Evolutionary conservation across 2,113 vertebrate genomes (phyloP).

Genomic region (Oxyruncus cristatus): DNA sequence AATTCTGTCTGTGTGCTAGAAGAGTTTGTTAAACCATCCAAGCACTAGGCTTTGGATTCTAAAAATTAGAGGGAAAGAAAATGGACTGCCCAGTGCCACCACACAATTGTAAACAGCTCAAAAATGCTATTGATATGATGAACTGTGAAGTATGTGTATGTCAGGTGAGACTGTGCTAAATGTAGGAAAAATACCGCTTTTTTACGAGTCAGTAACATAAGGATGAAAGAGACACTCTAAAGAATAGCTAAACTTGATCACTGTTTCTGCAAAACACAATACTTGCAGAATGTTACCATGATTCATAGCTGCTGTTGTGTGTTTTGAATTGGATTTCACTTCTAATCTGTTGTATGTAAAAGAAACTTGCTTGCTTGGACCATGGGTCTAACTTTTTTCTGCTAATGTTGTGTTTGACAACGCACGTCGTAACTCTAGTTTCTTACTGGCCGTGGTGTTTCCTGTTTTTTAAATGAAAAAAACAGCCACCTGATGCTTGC

Average conservation of each 20-base stretch:
- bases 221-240: not conserved
- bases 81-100: rapidly evolving
- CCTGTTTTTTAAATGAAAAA: not conserved
- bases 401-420: not conserved
- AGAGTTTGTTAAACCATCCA: not conserved
- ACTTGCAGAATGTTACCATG: not conserved
- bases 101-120: not conserved
- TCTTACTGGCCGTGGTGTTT: not conserved
- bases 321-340: not conserved
- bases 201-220: not conserved
- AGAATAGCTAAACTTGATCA: not conserved
- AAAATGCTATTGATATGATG: not conserved
- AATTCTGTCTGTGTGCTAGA: not conserved
- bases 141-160: not conserved
- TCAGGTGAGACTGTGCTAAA: not conserved
- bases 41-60: not conserved
- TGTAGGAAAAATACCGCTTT: not conserved
- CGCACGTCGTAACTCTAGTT: not conserved
- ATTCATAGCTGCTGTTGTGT: not conserved
- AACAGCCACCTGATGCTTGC: not conserved
- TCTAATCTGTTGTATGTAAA: not conserved
- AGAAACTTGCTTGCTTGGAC: not conserved
- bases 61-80: not conserved
- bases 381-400: not conserved
- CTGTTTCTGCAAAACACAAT: not conserved